Base-by-base conservation (phyloP, 2,888 invertebrate species). In the Hermodice carunculata region DNA sequence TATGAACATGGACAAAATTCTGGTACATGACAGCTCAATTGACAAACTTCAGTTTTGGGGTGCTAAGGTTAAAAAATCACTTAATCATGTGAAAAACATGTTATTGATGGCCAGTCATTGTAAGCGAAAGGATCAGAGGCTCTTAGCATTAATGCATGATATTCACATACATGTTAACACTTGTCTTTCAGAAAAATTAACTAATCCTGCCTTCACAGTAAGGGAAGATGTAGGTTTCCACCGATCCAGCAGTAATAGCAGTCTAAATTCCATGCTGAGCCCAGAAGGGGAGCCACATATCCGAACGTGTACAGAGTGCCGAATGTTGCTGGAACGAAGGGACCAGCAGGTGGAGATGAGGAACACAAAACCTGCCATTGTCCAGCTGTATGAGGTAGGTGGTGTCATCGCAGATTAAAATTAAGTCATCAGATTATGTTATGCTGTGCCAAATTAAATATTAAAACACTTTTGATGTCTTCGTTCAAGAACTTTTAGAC, bases 281-380 rank as follows among this genome's bases (percentile, higher is more conserved):
- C 77, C 75, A 82, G 95, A 95, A 76, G 91, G 91, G 64, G 91
- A 92, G 52, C 85, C 85, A 37, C 82, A 85, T 65, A 79, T 88
- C 66, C 78, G 88, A 22, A 83, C 87, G 42, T 88, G 88, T 75
- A 69, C 76, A 26, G 80, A 84, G 19, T 88, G 88, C 72, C 82
- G 87, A 28, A 78, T 80, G 80, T 89, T 96, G 62, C 88, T 98
- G 54, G 94, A 95, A 78, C 88, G 90, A 34, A 86, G 94, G 43
- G 90, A 96, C 73, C 90, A 91, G 78, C 90, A 93, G 80, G 93
- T 95, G 82, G 93, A 95, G 70, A 92, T 92, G 70, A 90, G 94
- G 76, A 92, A 92, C 61, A 90, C 91, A 40, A 94, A 67, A 54
- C 74, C 73, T 6, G 42, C 63, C 6, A 89, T 96, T 32, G 91